Evolutionary conservation across 2,888 invertebrate species (phyloP), one percentile per base, ranked within the genome.

Genomic region (Yponomeuta plumbellus): DNA sequence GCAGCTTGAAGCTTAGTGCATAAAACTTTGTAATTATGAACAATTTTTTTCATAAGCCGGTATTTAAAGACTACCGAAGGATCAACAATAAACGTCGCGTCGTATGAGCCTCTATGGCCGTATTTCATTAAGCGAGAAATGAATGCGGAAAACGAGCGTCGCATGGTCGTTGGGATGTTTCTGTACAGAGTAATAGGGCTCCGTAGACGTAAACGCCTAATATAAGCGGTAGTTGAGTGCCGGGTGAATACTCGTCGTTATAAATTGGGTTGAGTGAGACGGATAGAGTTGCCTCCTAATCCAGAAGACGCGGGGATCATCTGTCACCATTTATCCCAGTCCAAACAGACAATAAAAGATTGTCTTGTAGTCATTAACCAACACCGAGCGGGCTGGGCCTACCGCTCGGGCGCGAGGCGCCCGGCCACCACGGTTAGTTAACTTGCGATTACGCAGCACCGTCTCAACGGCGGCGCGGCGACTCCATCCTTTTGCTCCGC

Each of bases 291-390:
- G 74, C 75, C 75, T 82, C 77, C 72, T 79, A 84, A 83, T 84
- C 80, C 80, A 79, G 77, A 79, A 77, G 80, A 79, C 77, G 74
- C 73, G 70, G 74, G 78, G 75, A 83, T 84, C 84, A 86, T 88
- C 80, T 83, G 85, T 88, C 84, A 87, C 86, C 86, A 87, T 86
- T 87, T 86, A 86, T 86, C 84, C 79, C 73, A 80, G 83, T 84
- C 83, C 80, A 80, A 82, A 79, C 76, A 79, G 83, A 86, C 82
- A 85, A 84, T 84, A 85, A 88, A 85, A 84, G 78, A 86, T 85
- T 81, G 83, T 85, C 80, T 81, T 76, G 77, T 74, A 80, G 79
- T 85, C 82, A 85, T 85, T 85, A 65, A 57, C 65, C 57, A 57
- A 26, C 65, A 84, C 72, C 74, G 71, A 74, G 77, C 74, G 78